Percentiles rank a stretch among this genome's conserved stretches.
Conservation (phyloP, 2,113 vertebrate genomes). For the Ophiodon elongatus region DNA sequence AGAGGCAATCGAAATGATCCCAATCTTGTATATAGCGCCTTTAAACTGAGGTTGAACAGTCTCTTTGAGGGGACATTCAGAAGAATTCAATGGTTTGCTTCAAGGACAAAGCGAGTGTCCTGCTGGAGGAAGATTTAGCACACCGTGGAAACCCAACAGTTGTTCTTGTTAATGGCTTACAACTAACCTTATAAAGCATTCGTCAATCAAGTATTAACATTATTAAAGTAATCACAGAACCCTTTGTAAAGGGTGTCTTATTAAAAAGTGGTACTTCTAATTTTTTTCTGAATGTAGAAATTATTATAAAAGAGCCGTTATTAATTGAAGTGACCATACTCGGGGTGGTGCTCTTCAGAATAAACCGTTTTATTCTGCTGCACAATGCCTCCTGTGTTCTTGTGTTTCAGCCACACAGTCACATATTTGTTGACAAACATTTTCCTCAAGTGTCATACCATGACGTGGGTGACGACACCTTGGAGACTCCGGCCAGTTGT, state of each 20-base stretch:
- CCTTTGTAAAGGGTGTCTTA: neutral
- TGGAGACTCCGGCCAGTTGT: slow-evolving; percentile 51
- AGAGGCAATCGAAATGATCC: neutral
- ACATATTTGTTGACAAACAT: slow-evolving; percentile 49
- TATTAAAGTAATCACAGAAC: neutral
- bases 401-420: slow-evolving; percentile 49
- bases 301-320: neutral
- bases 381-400: slow-evolving; percentile 57
- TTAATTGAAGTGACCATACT: neutral
- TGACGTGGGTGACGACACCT: slow-evolving; percentile 73
- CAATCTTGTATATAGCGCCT: too few relatives aligned
- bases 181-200: neutral
- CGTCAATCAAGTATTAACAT: neutral
- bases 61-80: neutral
- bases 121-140: neutral
- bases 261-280: neutral
- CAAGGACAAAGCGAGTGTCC: neutral
- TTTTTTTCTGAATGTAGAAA: neutral
- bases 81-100: neutral
- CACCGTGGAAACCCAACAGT: slow-evolving; percentile 13
- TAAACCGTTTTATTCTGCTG: slow-evolving; percentile 21
- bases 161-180: neutral
- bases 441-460: slow-evolving; percentile 43
- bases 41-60: too few relatives aligned
- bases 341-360: slow-evolving; percentile 21